Conservation (phyloP, 1,140 invertebrate genomes). For the Scylla paramamosain region DNA sequence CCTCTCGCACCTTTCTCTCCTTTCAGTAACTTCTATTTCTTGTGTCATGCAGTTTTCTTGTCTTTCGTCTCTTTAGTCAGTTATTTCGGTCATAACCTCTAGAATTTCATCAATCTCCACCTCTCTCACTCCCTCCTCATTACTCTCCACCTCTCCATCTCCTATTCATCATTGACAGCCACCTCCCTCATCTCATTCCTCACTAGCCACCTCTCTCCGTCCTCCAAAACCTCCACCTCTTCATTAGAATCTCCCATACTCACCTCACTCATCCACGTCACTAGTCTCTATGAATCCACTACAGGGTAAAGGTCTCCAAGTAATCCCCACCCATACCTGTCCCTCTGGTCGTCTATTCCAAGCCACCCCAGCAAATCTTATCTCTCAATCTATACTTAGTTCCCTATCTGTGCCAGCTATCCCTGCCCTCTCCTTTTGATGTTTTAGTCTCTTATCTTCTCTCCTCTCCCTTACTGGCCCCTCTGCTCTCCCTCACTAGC, state of each 20-base stretch:
- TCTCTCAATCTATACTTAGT: not conserved
- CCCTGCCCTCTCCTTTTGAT: not conserved
- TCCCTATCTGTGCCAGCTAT: not conserved
- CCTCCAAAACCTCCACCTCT: too few species aligned
- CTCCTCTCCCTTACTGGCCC: too few species aligned
- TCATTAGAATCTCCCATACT: not conserved
- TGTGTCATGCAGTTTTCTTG: too few species aligned
- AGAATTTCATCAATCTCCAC: not conserved
- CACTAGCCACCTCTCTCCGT: too few species aligned
- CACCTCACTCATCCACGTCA: not conserved
- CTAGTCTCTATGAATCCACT: not conserved
- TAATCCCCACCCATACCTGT: not conserved
- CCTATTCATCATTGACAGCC: not conserved
- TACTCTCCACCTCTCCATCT: not conserved
- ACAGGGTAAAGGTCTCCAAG: not conserved
- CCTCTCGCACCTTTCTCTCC: not conserved
- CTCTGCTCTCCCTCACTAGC: not conserved
- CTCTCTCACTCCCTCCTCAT: not conserved
- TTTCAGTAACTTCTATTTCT: not conserved
- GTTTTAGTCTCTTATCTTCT: not conserved
- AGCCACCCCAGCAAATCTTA: too few species aligned
- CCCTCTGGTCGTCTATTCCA: too few species aligned
- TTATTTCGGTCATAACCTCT: too few species aligned
- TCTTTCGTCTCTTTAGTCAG: too few species aligned
- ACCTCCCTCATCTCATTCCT: too few species aligned